Conservation (phyloP, 2,113 vertebrate species). For the Solea solea region DNA sequence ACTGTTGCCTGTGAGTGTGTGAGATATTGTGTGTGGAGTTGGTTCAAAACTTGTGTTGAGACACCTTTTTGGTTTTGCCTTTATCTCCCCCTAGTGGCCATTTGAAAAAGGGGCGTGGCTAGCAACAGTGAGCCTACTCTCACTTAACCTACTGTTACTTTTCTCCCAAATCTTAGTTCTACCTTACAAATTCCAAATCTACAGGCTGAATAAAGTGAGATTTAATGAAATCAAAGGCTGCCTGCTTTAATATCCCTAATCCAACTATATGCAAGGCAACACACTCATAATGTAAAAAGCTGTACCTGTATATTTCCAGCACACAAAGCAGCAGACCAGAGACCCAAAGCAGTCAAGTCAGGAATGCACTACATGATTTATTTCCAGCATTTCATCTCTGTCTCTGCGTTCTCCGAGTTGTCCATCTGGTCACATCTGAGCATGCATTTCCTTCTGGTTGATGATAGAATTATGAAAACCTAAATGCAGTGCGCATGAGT, state of each 20-base stretch:
- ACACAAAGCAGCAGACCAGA: too few species aligned
- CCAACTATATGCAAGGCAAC: too few species aligned
- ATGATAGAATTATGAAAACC: neutral
- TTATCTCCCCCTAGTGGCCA: constrained; percentile 51
- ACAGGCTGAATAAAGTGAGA: neutral
- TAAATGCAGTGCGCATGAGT: neutral
- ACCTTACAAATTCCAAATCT: neutral
- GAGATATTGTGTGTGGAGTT: neutral
- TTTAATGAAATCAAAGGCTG: neutral
- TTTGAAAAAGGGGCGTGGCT: neutral
- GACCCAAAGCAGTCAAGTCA: neutral
- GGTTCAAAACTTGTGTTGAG: neutral
- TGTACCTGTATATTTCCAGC: too few species aligned
- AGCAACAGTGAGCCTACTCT: neutral
- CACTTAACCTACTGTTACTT: neutral
- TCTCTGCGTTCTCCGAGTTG: neutral
- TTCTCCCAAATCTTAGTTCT: neutral
- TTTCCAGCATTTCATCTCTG: neutral
- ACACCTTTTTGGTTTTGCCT: neutral
- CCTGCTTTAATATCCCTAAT: too few species aligned
- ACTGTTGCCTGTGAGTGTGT: constrained; percentile 6
- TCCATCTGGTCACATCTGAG: neutral
- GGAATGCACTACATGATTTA: neutral
- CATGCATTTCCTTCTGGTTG: neutral
- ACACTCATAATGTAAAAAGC: too few species aligned